Percentiles rank a stretch among this genome's conserved stretches.
Conservation (phyloP, 2,113 vertebrate species). For the Triplophysa tibetana region DNA sequence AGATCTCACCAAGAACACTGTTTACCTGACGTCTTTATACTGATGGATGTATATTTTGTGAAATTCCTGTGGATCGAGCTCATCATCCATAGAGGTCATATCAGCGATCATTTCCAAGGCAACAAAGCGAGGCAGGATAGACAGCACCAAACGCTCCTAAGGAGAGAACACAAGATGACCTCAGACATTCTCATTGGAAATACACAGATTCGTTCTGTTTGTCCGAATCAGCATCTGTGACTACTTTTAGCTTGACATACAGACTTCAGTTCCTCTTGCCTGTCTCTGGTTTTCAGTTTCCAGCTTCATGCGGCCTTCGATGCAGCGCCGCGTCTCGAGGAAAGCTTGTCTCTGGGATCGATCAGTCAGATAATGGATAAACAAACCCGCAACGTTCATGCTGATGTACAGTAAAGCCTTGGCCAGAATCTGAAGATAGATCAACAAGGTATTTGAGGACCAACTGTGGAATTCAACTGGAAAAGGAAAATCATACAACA, state of each 20-base stretch:
- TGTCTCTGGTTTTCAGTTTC: conserved; percentile 95
- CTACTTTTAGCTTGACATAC: neutral
- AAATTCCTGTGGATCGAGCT: conserved; percentile 71
- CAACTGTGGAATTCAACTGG: neutral
- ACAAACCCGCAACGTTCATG: conserved; percentile 95
- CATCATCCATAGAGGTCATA: conserved; percentile 70
- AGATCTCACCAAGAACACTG: neutral
- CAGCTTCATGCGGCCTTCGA: conserved; percentile 88
- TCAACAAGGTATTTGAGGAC: neutral
- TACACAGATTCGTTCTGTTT: neutral
- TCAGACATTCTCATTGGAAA: too few species aligned
- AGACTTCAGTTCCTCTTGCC: conserved; percentile 67
- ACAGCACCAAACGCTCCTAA: conserved; percentile 74
- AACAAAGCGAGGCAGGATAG: conserved; percentile 75
- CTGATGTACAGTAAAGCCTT: conserved; percentile 90
- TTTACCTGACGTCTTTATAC: conserved; percentile 75
- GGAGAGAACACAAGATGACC: neutral
- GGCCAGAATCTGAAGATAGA: conserved; percentile 78
- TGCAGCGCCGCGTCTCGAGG: conserved; percentile 91
- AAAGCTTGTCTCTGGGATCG: conserved; percentile 92
- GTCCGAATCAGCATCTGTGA: neutral
- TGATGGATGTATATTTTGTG: conserved; percentile 78
- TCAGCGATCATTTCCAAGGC: conserved; percentile 78
- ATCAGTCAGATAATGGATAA: conserved; percentile 95
- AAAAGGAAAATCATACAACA: neutral